Conservation (phyloP, 2,113 vertebrate species). For the Lasiurus borealis region DNA sequence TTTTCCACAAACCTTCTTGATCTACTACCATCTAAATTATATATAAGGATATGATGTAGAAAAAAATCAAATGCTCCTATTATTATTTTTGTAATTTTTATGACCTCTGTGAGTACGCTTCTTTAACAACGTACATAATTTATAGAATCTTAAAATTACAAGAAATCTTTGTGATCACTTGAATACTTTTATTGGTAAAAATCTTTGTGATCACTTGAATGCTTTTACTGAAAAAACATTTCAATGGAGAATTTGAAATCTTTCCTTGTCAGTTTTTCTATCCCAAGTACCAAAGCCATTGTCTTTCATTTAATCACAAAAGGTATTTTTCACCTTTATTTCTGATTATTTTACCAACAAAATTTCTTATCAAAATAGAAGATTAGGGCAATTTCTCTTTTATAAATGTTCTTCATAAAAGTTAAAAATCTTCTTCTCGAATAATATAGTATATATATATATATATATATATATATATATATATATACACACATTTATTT, state of each 20-base stretch:
- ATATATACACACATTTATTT: not conserved
- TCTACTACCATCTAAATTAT: not conserved
- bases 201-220: not conserved
- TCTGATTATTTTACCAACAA: not conserved
- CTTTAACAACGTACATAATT: not conserved
- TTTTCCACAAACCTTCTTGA: not conserved
- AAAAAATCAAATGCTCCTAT: not conserved
- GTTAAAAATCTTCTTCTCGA: not conserved
- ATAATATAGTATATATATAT: not conserved
- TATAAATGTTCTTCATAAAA: not conserved
- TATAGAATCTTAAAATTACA: not conserved
- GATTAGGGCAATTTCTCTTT: not conserved
- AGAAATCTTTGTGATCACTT: not conserved
- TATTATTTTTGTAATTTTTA: not conserved
- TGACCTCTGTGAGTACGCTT: not conserved
- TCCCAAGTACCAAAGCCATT: not conserved
- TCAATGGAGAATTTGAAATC: not conserved
- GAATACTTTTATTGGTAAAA: no score
- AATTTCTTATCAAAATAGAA: not conserved
- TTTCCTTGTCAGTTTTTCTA: not conserved
- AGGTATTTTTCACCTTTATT: not conserved
- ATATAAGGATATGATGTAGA: constrained; percentile 19
- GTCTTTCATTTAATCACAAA: not conserved
- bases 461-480: no score
- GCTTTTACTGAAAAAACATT: not conserved